Base-by-base conservation (phyloP, 2,797 vertebrate genomes). In the Naso thynnoides region DNA sequence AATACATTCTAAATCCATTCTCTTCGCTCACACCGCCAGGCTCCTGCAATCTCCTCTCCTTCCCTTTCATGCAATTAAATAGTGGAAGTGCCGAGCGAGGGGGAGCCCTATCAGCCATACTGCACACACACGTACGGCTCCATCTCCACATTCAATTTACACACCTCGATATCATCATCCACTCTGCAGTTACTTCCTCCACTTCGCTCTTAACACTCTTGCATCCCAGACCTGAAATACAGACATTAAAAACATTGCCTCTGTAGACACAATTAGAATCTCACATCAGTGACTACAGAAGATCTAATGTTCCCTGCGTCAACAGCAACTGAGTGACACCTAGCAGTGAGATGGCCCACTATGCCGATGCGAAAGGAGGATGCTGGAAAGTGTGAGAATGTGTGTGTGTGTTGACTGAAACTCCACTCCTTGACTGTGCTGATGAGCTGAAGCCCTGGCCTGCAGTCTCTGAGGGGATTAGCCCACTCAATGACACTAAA, bases 1-100 rank as follows among this genome's bases (percentile, higher is more conserved):
- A 93, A 95, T 94, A 94, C 93, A 94, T 94, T 94, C 92, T 91
- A 92, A 94, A 95, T 94, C 93, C 91, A 94, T 94, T 95, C 93
- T 94, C 92, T 90, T 88, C 92, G 88, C 91, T 90, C 89, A 78
- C 89, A 90, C 84, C 79, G 83, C 85, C 91, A 89, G 89, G 86
- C 82, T 92, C 83, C 90, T 91, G 92, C 94, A 92, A 93, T 95
- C 94, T 94, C 91, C 90, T 90, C 88, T 90, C 85, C 85, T 91
- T 92, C 86, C 92, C 92, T 93, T 94, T 95, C 92, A 95, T 94
- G 93, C 93, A 94, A 93, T 95, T 95, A 95, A 95, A 94, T 91
- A 91, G 93, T 93, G 91, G 90, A 93, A 93, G 90, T 93, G 90
- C 86, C 71, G 87, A 89, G 92, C 85, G 90, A 91, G 89, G 88